Conservation (phyloP, 2,113 vertebrate species). For the Echinops telfairi region DNA sequence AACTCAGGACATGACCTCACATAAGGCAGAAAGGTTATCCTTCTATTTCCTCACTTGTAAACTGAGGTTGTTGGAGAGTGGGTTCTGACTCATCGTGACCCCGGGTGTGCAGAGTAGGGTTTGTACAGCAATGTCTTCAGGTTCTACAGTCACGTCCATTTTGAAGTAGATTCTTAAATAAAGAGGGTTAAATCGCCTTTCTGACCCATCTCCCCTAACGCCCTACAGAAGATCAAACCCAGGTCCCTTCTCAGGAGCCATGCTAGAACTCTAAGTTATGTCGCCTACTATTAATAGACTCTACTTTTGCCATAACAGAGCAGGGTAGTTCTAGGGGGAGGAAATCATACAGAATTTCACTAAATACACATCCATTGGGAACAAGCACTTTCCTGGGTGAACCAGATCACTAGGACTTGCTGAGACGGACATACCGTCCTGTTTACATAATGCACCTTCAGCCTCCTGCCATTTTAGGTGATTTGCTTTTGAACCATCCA, state of each 20-base stretch:
- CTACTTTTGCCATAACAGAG: slow-evolving; percentile 72
- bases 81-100: not conserved
- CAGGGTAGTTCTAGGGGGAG: slow-evolving; percentile 68
- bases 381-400: slow-evolving; percentile 56
- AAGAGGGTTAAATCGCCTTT: not conserved
- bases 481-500: slow-evolving; percentile 51
- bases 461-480: slow-evolving; percentile 63
- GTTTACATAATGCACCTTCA: slow-evolving; percentile 70
- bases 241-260: not conserved
- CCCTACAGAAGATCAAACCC: not conserved
- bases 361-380: slow-evolving; percentile 70
- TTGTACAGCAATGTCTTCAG: not conserved
- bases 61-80: not conserved
- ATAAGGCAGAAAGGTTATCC: not conserved
- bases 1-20: not conserved
- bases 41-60: slow-evolving; percentile 9
- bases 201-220: not conserved
- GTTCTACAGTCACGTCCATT: not conserved
- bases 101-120: not conserved
- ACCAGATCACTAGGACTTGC: slow-evolving; percentile 25
- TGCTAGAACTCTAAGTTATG: slow-evolving; percentile 28
- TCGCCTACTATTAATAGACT: slow-evolving; percentile 72
- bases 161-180: not conserved
- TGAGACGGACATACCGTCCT: slow-evolving; percentile 55
- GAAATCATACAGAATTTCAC: slow-evolving; percentile 76